Base-by-base conservation (phyloP, 1,140 invertebrate genomes). In the Drosophila tristis region DNA sequence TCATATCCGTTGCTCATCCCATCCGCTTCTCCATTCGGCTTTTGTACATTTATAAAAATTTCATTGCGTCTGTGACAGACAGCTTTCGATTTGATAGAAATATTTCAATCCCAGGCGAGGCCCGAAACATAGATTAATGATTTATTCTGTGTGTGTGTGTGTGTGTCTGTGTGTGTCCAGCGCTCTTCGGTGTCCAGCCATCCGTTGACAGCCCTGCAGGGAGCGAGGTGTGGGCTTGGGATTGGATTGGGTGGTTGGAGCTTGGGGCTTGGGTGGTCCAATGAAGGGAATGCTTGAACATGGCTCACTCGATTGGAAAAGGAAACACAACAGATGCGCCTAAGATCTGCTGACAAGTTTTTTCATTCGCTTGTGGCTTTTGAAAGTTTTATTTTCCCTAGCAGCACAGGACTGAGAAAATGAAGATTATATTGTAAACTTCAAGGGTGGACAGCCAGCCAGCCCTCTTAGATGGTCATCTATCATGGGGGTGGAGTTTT, bases 11-110 rank as follows among this genome's bases (percentile, higher is more conserved):
- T 55, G 47, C 45, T 20, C 20, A 20, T 20, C 20, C 20, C 55
- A 76, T 78, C 73, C 76, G 67, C 47, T 35, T 31, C 58, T 42
- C 39, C 61, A 75, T 78, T 54, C 64, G 44, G 48, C 55, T 20
- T 20, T 20, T 79, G 76, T 82, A 74, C 72, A 87, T 87, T 87
- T 87, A 87, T 87, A 87, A 89, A 87, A 89, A 84, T 87, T 89
- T 84, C 75, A 84, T 89, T 87, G 84, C 72, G 9, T 84, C 73
- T 87, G 84, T 87, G 84, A 87, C 84, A 87, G 84, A 89, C 79
- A 87, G 84, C 84, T 87, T 87, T 87, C 80, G 84, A 87, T 87
- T 87, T 89, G 84, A 87, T 87, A 84, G 80, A 89, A 87, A 87
- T 89, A 87, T 87, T 87, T 87, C 84, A 89, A 84, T 86, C 65